phyloP scores from a whole-genome alignment of 2,113 vertebrate genomes.

The Rhegmatorhina hoffmannsi region DNA sequence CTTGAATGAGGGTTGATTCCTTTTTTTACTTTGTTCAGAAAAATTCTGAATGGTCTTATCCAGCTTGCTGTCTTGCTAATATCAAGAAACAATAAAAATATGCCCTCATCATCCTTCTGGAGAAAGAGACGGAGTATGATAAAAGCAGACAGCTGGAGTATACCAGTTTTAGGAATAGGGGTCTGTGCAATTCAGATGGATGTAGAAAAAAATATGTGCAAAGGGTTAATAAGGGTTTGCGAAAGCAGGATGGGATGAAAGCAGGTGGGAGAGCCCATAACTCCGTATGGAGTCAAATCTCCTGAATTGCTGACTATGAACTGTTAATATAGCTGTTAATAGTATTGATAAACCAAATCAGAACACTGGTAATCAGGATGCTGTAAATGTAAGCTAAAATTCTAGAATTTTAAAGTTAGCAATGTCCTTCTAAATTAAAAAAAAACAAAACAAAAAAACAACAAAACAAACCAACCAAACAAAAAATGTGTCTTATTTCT shows the following conservation, averaged over 20 bases:
- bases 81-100: background rate
- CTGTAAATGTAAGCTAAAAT: background rate
- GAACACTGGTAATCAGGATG: background rate
- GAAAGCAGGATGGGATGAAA: background rate
- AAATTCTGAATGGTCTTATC: background rate
- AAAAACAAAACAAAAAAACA: too few relatives aligned
- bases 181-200: background rate
- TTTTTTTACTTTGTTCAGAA: background rate
- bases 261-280: background rate
- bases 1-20: background rate
- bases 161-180: background rate
- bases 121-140: rapidly evolving
- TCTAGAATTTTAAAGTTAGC: background rate
- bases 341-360: background rate
- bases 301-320: background rate
- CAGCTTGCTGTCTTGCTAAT: background rate
- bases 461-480: too few relatives aligned
- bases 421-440: background rate
- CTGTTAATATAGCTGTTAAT: background rate
- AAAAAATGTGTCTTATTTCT: background rate
- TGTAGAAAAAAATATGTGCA: background rate
- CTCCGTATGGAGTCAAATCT: background rate
- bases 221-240: background rate
- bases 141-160: background rate
- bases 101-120: background rate